Evolutionary conservation across 2,888 invertebrate genomes (phyloP).

Genomic region (Chrysolina haemoptera): DNA sequence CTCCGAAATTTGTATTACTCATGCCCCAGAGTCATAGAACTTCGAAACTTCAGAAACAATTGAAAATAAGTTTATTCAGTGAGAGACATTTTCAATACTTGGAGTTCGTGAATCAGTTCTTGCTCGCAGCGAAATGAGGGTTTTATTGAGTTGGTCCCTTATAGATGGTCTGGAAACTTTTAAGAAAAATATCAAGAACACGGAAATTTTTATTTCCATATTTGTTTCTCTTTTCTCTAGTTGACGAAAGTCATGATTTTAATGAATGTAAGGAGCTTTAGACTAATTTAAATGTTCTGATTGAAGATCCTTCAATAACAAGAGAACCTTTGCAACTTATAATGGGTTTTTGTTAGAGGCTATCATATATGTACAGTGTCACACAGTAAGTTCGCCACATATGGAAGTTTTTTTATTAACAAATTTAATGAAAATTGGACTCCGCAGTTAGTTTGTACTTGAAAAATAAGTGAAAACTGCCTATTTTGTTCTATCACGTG

Average conservation of each 20-base stretch:
- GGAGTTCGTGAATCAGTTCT: constrained; percentile 3
- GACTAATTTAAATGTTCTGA: not conserved
- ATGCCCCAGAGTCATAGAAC: not conserved
- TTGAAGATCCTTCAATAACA: not conserved
- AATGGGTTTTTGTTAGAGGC: too few species aligned
- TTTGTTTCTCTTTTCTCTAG: not conserved
- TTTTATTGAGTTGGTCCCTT: constrained; percentile 16
- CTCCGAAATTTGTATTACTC: constrained; percentile 12
- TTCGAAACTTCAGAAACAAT: constrained; percentile 12
- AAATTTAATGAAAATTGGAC: too few species aligned
- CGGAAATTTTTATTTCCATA: not conserved
- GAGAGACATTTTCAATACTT: constrained; percentile 7
- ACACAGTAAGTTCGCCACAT: too few species aligned
- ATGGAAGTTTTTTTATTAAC: too few species aligned
- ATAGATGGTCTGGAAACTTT: not conserved
- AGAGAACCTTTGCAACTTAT: too few species aligned
- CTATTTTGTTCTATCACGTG: too few species aligned
- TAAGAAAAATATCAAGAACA: not conserved
- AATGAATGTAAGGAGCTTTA: too few species aligned
- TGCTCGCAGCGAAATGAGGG: not conserved
- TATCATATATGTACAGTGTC: too few species aligned
- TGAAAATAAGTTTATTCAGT: constrained; percentile 17
- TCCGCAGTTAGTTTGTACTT: too few species aligned
- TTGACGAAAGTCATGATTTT: not conserved
- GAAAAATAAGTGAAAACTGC: too few species aligned